These are phyloP conservation scores for Gymnopithys bicolor DNA, from an alignment of 2,797 vertebrate species.

Conservation along the genomic window DNA sequence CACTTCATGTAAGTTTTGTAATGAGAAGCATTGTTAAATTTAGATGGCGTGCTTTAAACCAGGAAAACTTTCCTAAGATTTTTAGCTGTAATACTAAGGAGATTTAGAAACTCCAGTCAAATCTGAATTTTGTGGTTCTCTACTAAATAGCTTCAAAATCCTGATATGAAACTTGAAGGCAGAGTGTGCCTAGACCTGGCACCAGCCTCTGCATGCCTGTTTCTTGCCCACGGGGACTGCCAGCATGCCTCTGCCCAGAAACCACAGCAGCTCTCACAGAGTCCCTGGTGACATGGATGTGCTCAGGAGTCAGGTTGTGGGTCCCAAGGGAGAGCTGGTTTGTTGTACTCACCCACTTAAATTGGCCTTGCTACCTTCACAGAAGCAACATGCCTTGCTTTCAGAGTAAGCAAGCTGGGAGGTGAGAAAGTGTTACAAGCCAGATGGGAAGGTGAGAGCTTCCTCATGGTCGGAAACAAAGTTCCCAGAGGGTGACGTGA, in stretches of 20 bases:
- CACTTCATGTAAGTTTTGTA: not conserved
- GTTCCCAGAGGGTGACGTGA: not conserved
- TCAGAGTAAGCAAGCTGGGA: not conserved
- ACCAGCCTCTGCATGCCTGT: not conserved
- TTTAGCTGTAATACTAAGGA: not conserved
- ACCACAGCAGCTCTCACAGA: not conserved
- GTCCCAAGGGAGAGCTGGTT: not conserved
- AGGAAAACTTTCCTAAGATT: not conserved
- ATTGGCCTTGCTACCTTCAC: not conserved
- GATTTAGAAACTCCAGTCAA: not conserved
- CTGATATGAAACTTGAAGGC: not conserved
- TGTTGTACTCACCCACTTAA: not conserved
- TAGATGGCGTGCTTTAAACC: not conserved
- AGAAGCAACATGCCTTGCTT: not conserved
- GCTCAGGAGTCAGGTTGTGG: not conserved
- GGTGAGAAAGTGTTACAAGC: not conserved
- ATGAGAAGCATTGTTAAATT: not conserved
- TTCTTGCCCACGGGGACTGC: not conserved
- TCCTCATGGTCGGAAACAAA: not conserved
- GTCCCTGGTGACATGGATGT: rapidly evolving
- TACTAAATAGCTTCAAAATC: not conserved
- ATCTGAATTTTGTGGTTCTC: not conserved
- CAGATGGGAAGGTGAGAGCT: not conserved
- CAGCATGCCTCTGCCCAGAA: not conserved
- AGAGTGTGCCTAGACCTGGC: not conserved